Evolutionary conservation across 2,113 vertebrate species (phyloP).

Genomic region (Chionodraco myersi): DNA sequence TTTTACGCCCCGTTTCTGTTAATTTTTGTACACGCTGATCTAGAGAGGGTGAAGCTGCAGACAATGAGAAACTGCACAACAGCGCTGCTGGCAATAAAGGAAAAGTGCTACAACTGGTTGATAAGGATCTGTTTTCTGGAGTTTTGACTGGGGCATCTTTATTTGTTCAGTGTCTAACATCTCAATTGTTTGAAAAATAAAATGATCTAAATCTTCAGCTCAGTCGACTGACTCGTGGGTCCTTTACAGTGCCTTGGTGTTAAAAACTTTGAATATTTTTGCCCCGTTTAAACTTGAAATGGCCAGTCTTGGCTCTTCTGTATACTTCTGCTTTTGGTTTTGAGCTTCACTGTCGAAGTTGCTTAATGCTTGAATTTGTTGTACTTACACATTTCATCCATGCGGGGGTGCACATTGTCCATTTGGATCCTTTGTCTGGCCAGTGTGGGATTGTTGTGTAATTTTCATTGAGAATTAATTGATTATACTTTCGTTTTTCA

Average conservation of each 20-base stretch:
- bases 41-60: constrained; percentile 63
- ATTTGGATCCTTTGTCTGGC: not conserved
- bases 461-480: not conserved
- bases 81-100: constrained; percentile 83
- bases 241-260: not conserved
- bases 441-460: not conserved
- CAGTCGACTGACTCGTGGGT: constrained; percentile 46
- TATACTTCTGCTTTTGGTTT: not conserved
- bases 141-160: constrained; percentile 76
- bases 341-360: not conserved
- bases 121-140: constrained; percentile 74
- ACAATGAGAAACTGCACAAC: constrained; percentile 73
- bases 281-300: not conserved
- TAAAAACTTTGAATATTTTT: not conserved
- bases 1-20: constrained; percentile 75
- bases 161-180: constrained; percentile 85
- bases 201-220: constrained; percentile 78
- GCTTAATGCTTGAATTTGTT: constrained; percentile 9
- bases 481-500: not conserved
- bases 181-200: constrained; percentile 85
- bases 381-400: constrained; percentile 48
- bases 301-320: not conserved
- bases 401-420: constrained; percentile 48
- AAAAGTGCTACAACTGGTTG: constrained; percentile 77
- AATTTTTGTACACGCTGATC: constrained; percentile 68